These are phyloP conservation scores for Peromyscus leucopus DNA, from an alignment of 2,113 vertebrate genomes.

Conservation along the genomic window DNA sequence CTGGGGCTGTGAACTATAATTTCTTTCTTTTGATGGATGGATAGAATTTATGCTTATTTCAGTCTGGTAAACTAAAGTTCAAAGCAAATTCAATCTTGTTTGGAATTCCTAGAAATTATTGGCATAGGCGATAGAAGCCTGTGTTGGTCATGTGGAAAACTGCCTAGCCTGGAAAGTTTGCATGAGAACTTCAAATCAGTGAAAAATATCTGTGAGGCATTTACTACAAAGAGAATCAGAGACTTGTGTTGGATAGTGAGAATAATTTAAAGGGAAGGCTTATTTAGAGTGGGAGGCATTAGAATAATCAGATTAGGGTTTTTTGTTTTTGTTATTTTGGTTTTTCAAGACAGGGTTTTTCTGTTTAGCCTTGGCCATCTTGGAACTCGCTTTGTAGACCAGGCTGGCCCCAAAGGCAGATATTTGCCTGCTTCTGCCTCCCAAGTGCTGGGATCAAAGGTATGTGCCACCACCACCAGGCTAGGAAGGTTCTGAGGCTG, in stretches of 20 bases:
- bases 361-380: too few species aligned
- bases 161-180: neutral
- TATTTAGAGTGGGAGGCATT: neutral
- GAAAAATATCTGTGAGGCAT: neutral
- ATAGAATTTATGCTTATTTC: neutral
- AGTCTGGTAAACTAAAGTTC: neutral
- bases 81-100: neutral
- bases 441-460: too few species aligned
- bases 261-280: neutral
- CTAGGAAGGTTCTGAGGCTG: neutral
- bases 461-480: too few species aligned
- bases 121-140: neutral
- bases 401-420: too few species aligned
- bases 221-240: neutral
- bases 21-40: neutral
- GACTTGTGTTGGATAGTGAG: neutral
- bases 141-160: neutral
- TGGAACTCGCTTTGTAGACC: too few species aligned
- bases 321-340: too few species aligned
- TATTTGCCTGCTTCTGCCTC: too few species aligned
- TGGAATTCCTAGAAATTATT: neutral
- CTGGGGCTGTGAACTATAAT: neutral
- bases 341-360: too few species aligned
- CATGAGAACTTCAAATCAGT: neutral
- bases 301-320: neutral